Evolutionary conservation across 37 sponge, comb jelly and placozoan genomes (phyloP).

Genomic region (Hexactinellida sp.): DNA sequence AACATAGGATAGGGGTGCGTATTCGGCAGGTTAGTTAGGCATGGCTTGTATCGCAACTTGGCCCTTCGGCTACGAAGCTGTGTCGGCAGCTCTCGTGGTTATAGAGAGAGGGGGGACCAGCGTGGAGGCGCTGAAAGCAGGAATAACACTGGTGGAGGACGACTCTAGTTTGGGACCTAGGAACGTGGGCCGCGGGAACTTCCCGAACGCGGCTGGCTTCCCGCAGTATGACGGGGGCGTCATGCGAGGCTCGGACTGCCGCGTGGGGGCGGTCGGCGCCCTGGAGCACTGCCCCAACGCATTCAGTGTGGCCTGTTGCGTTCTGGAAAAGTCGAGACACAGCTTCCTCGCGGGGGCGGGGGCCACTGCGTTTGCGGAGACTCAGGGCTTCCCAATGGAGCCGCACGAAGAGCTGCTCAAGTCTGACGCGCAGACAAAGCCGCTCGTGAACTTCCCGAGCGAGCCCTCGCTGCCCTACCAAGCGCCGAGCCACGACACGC

Average conservation of each 20-base stretch:
- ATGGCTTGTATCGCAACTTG: constrained; percentile 12
- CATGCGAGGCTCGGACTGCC: constrained; percentile 50
- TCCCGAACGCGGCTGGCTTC: constrained; percentile 50
- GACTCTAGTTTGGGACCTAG: neutral
- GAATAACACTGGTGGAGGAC: neutral
- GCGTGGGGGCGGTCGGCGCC: constrained; percentile 50
- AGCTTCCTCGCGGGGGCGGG: constrained; percentile 53
- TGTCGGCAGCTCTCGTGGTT: neutral
- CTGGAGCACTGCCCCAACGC: constrained; percentile 59
- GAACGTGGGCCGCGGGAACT: constrained; percentile 26
- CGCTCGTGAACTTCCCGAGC: neutral
- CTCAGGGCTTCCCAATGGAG: constrained; percentile 41
- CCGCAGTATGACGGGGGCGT: constrained; percentile 64
- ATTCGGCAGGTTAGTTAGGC: too few species aligned
- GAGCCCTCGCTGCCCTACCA: neutral
- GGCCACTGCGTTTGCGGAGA: constrained; percentile 38
- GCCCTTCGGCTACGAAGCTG: neutral
- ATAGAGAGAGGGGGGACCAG: neutral
- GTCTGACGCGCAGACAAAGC: neutral
- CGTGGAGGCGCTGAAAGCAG: neutral
- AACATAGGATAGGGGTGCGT: too few species aligned
- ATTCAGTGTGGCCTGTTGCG: constrained; percentile 47
- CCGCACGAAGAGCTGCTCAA: constrained; percentile 33
- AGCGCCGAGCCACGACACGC: neutral
- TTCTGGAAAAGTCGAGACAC: constrained; percentile 33